Conservation (phyloP, 2,888 invertebrate species). For the Lysandra coridon region DNA sequence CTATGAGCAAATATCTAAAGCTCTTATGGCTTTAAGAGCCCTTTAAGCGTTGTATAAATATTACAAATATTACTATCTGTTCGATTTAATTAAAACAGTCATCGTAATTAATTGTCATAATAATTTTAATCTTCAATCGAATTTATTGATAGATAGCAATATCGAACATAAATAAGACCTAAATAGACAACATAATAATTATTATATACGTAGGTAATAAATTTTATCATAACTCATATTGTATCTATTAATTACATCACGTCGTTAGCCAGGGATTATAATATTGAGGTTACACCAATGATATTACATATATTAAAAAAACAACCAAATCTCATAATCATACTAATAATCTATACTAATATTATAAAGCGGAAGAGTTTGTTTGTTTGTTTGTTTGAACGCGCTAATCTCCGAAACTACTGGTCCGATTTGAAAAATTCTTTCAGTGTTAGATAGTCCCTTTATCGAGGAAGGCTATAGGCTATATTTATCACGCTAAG, state of each 20-base stretch:
- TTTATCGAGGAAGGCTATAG: too few relatives aligned
- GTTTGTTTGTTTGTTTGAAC: too few relatives aligned
- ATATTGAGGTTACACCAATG: conserved; percentile 2
- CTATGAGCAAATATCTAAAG: background rate
- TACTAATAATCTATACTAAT: too few relatives aligned
- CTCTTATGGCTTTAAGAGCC: too few relatives aligned
- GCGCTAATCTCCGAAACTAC: too few relatives aligned
- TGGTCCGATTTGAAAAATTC: too few relatives aligned
- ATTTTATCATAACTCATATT: conserved; percentile 16
- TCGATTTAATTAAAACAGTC: background rate
- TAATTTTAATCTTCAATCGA: background rate
- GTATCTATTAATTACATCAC: conserved; percentile 4
- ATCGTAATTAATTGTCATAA: background rate
- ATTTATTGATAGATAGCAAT: background rate
- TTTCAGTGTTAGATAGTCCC: too few relatives aligned
- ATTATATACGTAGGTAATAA: background rate
- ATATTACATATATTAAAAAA: too few relatives aligned
- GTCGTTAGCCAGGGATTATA: background rate
- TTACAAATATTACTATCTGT: too few relatives aligned
- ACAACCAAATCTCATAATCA: background rate
- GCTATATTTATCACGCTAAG: too few relatives aligned
- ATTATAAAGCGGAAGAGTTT: too few relatives aligned
- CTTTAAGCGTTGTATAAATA: too few relatives aligned
- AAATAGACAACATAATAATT: background rate
- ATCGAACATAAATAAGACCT: conserved; percentile 1